Evolutionary conservation across 2,797 vertebrate species (phyloP), one percentile per base, ranked within the genome.

Genomic region (Chrysocyon brachyurus): DNA sequence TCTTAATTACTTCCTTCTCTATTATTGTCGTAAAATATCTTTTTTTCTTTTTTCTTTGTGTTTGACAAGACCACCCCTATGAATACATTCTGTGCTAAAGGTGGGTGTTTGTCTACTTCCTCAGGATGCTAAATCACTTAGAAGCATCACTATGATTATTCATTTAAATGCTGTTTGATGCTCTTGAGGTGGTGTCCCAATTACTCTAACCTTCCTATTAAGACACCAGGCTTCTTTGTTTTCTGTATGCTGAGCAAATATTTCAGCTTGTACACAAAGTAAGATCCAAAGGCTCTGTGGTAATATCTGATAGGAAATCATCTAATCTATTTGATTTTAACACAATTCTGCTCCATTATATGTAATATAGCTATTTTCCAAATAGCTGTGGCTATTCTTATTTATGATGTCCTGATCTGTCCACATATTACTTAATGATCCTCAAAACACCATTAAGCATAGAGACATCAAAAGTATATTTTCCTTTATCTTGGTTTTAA

Each of bases 401-500:
- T 84, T 86, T 95, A 59, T 56, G 33, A 84, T 89, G 33, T 33
- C 26, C 14, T 75, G n/a, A 40, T 87, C 6, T 94, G 33, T 6
- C 26, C 33, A 90, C 52, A 54, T 83, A 70, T 57, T 54, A 61
- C 17, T 78, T 94, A 78, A 75, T 84, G 46, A 68, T 49, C 33
- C 63, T 73, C 57, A 87, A 94, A 96, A 91, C 49, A 86, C 28
- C 24, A 22, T 3, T 91, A 46, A 17, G 12, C 64, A 73, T 73
- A 63, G 11, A 86, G 28, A 70, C 36, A 54, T 66, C 52, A 72
- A 57, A 90, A 79, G 57, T 72, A 85, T 72, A 31, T 90, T 95
- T 96, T 89, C n/a, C 19, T 94, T 75, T 81, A 68, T 87, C 2
- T 94, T 90, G 28, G 19, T 46, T 93, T 93, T 84, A 87, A 84